Conservation (phyloP, 2,797 vertebrate species). For the Eulemur albifrons region DNA sequence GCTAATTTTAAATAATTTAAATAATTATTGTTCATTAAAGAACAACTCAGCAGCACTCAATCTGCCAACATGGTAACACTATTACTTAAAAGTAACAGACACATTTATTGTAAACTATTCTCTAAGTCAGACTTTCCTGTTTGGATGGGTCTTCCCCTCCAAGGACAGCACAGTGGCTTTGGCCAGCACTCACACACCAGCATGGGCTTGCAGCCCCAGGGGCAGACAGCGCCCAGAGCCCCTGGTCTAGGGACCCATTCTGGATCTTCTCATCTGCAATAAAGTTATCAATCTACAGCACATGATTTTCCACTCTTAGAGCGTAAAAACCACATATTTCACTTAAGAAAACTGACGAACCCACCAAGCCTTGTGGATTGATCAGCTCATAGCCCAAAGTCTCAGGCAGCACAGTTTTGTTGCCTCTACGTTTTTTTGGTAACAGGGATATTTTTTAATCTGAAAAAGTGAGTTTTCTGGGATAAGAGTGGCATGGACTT, state of each 20-base stretch:
- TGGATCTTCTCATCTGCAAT: not conserved
- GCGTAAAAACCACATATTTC: not conserved
- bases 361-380: not conserved
- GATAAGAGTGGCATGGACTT: not conserved
- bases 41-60: not conserved
- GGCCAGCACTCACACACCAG: not conserved
- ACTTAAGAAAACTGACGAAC: not conserved
- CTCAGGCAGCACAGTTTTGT: not conserved
- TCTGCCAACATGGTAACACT: not conserved
- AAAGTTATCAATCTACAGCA: accelerated
- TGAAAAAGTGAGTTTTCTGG: not conserved
- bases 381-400: not conserved
- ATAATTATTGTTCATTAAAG: not conserved
- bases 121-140: not conserved
- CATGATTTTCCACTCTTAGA: not conserved
- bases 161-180: not conserved
- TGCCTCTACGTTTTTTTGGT: not conserved
- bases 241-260: not conserved
- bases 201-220: no score
- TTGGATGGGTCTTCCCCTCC: not conserved
- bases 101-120: not conserved
- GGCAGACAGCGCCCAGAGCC: not conserved
- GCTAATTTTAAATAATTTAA: not conserved
- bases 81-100: not conserved
- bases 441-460: not conserved